Evolutionary conservation across 2,888 invertebrate species (phyloP).

Genomic region (Philereme vetulata): DNA sequence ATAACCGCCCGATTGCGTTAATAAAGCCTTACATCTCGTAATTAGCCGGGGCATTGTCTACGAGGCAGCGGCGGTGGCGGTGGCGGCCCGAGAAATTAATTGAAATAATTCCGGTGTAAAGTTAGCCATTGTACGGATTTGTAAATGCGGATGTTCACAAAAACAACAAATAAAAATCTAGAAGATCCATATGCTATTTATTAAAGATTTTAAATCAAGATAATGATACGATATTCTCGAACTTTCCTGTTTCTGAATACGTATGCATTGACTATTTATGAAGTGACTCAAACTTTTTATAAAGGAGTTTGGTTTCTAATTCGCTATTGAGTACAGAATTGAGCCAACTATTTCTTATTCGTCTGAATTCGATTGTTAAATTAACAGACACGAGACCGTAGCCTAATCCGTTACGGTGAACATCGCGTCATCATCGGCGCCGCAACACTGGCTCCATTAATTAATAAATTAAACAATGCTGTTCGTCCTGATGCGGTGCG

Average conservation of each 20-base stretch:
- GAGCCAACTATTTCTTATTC: too few species aligned
- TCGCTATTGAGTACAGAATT: too few species aligned
- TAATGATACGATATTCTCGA: too few species aligned
- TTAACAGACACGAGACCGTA: constrained; percentile 28
- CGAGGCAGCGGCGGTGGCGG: constrained; percentile 53
- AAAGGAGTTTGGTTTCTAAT: too few species aligned
- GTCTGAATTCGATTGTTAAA: constrained; percentile 7
- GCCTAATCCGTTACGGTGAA: constrained; percentile 51
- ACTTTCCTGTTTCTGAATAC: too few species aligned
- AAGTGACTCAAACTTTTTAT: too few species aligned
- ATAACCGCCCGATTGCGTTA: constrained; percentile 80
- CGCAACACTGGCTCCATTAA: constrained; percentile 77
- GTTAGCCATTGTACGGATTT: constrained; percentile 48
- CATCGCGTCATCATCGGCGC: constrained; percentile 54
- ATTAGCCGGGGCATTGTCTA: constrained; percentile 76
- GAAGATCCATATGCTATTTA: background rate
- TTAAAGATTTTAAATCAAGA: too few species aligned
- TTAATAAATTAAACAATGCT: constrained; percentile 82
- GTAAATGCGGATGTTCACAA: constrained; percentile 35
- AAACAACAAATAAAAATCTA: constrained; percentile 10
- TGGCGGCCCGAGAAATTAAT: constrained; percentile 61
- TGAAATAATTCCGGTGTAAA: constrained; percentile 61
- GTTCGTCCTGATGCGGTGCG: constrained; percentile 46
- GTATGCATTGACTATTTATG: too few species aligned
- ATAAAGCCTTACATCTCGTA: constrained; percentile 82